Evolutionary conservation across 30 jellyfish, hydroid and myxozoan species (phyloP).

Genomic region (Pelagia noctiluca): DNA sequence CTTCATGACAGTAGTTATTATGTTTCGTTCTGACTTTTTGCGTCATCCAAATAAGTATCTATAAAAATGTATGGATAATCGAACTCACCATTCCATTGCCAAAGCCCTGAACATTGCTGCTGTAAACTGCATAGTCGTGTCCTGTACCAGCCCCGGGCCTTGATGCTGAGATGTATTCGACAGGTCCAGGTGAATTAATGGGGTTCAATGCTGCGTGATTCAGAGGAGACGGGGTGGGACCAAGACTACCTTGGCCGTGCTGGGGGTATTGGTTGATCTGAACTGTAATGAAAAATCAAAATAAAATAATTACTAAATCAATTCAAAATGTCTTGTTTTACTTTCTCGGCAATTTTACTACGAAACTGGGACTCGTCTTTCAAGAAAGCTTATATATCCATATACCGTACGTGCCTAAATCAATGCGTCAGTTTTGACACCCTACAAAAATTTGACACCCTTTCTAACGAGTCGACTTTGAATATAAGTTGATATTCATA

Average conservation of each 20-base stretch:
- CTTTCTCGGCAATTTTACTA: too few species aligned
- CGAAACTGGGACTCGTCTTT: too few species aligned
- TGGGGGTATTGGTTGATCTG: constrained; percentile 70
- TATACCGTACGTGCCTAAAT: neutral
- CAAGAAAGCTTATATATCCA: neutral
- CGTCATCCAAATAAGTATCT: neutral
- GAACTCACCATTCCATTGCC: constrained; percentile 69
- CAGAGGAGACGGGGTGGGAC: constrained; percentile 80
- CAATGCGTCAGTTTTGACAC: too few species aligned
- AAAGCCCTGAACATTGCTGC: constrained; percentile 65
- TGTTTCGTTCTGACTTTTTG: neutral
- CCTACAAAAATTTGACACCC: too few species aligned
- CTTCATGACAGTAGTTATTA: neutral
- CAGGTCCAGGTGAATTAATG: constrained; percentile 82
- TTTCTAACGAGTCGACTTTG: too few species aligned
- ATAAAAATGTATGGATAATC: neutral
- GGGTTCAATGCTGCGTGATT: constrained; percentile 74
- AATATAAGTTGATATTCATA: too few species aligned
- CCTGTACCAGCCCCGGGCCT: constrained; percentile 73
- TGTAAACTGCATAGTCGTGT: constrained; percentile 70
- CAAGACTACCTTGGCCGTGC: constrained; percentile 73
- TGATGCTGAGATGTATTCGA: constrained; percentile 65
- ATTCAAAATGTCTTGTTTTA: neutral
- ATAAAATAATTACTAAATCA: neutral
- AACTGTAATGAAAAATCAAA: constrained; percentile 2